Conservation (phyloP, 2,113 vertebrate genomes). For the Lagopus leucura region DNA sequence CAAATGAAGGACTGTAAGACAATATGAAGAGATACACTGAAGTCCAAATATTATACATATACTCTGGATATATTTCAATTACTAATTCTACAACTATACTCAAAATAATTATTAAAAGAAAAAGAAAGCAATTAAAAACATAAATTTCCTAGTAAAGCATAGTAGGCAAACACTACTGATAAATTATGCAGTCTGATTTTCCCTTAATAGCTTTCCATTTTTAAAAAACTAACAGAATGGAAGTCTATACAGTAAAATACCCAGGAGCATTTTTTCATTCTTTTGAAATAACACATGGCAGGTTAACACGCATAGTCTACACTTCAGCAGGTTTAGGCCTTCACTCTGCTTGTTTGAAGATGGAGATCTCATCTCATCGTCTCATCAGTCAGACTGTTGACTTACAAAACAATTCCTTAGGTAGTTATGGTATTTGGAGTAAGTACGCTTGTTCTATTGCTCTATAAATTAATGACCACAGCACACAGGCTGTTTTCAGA, state of each 20-base stretch:
- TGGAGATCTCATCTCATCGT: background rate
- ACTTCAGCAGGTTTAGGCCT: background rate
- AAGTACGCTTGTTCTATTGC: background rate
- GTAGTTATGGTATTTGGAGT: background rate
- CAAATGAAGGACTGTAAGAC: background rate
- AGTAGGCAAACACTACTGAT: background rate
- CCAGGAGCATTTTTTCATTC: background rate
- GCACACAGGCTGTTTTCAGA: background rate
- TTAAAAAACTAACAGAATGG: background rate
- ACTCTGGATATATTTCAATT: background rate
- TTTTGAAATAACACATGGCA: background rate
- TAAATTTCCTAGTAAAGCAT: background rate
- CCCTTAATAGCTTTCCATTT: background rate
- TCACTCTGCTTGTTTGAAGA: background rate
- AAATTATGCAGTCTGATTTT: background rate
- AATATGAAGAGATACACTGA: background rate
- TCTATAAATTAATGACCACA: background rate
- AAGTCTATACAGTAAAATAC: background rate
- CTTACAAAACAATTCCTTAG: background rate
- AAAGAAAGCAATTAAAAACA: background rate
- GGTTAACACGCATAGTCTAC: fast-evolving
- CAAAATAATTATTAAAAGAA: background rate
- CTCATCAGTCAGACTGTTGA: background rate
- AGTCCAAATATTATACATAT: background rate
- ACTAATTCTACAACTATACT: background rate